Evolutionary conservation across 2,113 vertebrate genomes (phyloP).

Genomic region (Ancistrus triradiatus): DNA sequence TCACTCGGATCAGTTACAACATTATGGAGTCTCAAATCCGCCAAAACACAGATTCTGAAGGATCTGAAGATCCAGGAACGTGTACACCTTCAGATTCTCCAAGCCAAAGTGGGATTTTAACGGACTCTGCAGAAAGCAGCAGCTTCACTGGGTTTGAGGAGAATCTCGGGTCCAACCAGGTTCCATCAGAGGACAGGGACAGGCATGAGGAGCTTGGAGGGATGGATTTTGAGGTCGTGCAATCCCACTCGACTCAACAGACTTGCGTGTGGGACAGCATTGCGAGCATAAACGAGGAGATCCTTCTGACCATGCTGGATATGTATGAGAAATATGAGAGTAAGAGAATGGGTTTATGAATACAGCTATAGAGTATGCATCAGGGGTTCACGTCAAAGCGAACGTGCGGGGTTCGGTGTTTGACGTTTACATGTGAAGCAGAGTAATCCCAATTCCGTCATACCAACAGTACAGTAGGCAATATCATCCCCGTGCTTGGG

Average conservation of each 20-base stretch:
- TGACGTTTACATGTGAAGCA: no score
- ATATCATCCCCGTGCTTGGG: no score
- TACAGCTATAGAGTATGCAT: no score
- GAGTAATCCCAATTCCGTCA: no score
- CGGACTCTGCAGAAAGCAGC: not conserved
- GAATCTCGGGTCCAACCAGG: no score
- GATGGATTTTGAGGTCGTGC: slow-evolving; percentile 26
- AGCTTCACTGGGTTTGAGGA: not conserved
- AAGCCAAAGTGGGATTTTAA: not conserved
- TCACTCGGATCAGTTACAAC: not conserved
- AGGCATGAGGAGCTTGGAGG: not conserved
- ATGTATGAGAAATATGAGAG: slow-evolving; percentile 45
- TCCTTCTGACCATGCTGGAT: slow-evolving; percentile 51
- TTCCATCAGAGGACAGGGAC: not conserved
- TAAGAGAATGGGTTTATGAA: slow-evolving; percentile 29
- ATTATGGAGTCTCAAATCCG: slow-evolving; percentile 12
- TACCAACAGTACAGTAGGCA: no score
- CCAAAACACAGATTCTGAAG: not conserved
- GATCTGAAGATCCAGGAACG: not conserved
- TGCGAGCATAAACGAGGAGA: slow-evolving; percentile 48
- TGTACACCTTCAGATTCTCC: not conserved
- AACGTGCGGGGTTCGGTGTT: no score
- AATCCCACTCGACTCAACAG: slow-evolving; percentile 42
- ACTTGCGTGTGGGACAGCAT: slow-evolving; percentile 48
- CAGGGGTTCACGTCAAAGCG: no score